Base-by-base conservation (phyloP, 2,888 invertebrate genomes). In the Phengaris arion region DNA sequence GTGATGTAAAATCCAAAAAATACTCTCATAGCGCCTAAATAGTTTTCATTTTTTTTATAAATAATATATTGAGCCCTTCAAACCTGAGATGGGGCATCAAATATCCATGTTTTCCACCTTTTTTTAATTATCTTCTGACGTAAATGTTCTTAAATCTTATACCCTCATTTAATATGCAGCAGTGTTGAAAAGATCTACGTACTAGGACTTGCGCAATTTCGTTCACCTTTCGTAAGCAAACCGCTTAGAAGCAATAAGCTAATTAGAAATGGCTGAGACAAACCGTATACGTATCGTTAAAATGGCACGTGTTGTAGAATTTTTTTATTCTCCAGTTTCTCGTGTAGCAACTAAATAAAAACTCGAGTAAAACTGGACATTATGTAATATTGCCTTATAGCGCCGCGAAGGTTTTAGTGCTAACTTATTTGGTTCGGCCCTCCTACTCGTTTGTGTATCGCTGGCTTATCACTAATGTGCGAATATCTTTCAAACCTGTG, bases 401-500 rank as follows among this genome's bases (percentile, higher is more conserved):
- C 6, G 48, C 48, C 22, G 48, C n/a, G 70, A 48, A 51, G 70
- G 46, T 69, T 70, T 51, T 15, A 45, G 51, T 8, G 64, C n/a
- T 45, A 48, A n/a, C 70, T 48, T 64, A 64, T 64, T 64, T 51
- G 48, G 48, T 9, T 6, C 10, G 70, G 15, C 15, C 70, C 70
- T 70, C 70, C 70, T 51, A 70, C 70, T 64, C 64, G 35, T 13
- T 10, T 9, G 9, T 3, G 15, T 59, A 59, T 64, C 12, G 52
- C 9, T 12, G 52, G 52, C 4, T 52, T 52, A 12, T 52, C 52
- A 52, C 52, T 10, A 45, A 45, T 45, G 64, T 64, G 35, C 64
- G 64, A 64, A 64, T 64, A 68, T 75, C 22, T 59, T 74, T 12
- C 9, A 10, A 57, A 57, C 12, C 22, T n/a, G 5, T 72, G 52